A percentile compares a stretch with the other conserved stretches of the same genome.
These are phyloP conservation scores for Otis tarda DNA, from an alignment of 2,113 vertebrate species.

Conservation along the genomic window DNA sequence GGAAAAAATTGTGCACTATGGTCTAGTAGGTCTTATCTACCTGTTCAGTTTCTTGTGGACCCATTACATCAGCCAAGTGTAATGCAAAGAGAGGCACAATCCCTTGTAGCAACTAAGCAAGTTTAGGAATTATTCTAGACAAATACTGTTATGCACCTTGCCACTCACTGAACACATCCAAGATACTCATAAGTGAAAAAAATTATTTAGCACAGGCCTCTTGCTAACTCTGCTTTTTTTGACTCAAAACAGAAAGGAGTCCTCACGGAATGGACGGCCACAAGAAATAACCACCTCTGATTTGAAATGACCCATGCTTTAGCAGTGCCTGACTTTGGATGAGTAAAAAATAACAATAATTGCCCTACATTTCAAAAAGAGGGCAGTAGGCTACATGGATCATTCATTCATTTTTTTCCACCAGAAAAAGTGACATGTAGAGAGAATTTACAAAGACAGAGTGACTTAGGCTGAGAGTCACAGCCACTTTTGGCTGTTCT, in stretches of 20 bases:
- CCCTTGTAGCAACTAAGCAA: constrained; percentile 2
- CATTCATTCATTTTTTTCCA: constrained; percentile 25
- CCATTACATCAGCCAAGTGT: background rate
- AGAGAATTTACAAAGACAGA: constrained; percentile 13
- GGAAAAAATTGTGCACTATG: constrained; percentile 7
- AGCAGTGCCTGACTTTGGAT: background rate
- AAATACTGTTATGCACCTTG: background rate
- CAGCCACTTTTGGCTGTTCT: constrained; percentile 48
- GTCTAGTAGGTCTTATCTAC: background rate
- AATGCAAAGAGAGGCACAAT: background rate
- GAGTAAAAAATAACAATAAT: background rate
- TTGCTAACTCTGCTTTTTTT: background rate
- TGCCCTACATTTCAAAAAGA: constrained; percentile 35
- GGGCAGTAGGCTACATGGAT: constrained; percentile 36
- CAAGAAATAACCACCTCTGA: background rate
- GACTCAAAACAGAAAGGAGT: background rate
- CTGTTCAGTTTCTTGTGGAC: background rate
- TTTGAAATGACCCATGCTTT: constrained; percentile 9
- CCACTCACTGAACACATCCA: background rate
- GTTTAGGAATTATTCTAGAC: constrained; percentile 25
- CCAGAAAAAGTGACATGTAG: background rate
- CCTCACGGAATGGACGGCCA: background rate
- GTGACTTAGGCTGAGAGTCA: background rate
- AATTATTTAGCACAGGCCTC: background rate
- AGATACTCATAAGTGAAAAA: background rate